Conservation (phyloP, 35 echinoderm and acorn worm species). For the Ophioderma brevispina region DNA sequence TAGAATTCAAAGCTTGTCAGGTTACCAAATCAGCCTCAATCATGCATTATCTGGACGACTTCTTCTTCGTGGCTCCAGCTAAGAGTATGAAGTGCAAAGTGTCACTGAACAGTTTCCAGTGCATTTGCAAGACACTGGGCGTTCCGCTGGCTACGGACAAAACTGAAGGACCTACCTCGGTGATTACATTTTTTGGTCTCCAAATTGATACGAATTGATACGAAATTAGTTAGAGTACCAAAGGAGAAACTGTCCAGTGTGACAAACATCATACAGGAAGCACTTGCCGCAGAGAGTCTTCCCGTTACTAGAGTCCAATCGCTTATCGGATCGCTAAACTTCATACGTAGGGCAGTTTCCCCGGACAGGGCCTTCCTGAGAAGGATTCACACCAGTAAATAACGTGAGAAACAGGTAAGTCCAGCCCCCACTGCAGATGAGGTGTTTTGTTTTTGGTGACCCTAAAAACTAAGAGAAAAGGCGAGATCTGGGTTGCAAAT, state of each 20-base stretch:
- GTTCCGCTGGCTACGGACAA: constrained; percentile 37
- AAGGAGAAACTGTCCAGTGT: not conserved
- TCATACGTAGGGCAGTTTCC: constrained; percentile 21
- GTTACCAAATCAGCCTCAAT: not conserved
- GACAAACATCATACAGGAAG: not conserved
- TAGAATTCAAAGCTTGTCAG: not conserved
- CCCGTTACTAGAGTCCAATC: constrained; percentile 25
- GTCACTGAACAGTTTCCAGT: not conserved
- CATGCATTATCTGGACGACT: constrained; percentile 49
- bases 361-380: too few relatives aligned
- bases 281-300: not conserved
- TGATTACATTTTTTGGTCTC: constrained; percentile 20
- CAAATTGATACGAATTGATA: not conserved
- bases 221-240: not conserved
- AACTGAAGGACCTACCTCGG: constrained; percentile 5
- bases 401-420: too few relatives aligned
- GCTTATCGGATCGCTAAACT: constrained; percentile 37
- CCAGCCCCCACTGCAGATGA: too few relatives aligned
- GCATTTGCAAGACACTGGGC: not conserved
- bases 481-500: too few relatives aligned
- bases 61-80: constrained; percentile 1
- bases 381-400: too few relatives aligned
- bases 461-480: too few relatives aligned
- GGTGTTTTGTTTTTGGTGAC: too few relatives aligned
- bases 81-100: not conserved